These are phyloP conservation scores for Margaritifera margaritifera DNA, from an alignment of 2,888 invertebrate genomes.

Conservation along the genomic window DNA sequence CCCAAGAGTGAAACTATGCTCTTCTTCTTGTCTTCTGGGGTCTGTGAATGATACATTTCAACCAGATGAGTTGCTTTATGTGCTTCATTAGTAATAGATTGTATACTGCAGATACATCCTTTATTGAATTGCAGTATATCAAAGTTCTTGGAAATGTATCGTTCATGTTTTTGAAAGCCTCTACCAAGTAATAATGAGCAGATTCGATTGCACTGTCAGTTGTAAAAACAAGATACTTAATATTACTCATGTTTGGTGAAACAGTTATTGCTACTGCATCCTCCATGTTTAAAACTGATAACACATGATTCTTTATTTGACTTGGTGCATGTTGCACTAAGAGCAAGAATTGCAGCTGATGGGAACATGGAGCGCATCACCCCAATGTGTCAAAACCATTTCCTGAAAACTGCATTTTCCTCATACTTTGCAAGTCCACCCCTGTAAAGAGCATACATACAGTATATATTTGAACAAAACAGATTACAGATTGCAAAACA, in stretches of 20 bases:
- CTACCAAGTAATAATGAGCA: neutral
- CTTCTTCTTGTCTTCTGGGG: neutral
- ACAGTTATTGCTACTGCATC: neutral
- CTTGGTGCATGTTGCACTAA: neutral
- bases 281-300: neutral
- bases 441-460: neutral
- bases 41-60: neutral
- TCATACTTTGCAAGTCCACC: neutral
- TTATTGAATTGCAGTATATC: conserved; percentile 1
- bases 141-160: neutral
- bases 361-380: neutral
- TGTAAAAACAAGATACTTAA: neutral
- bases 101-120: neutral
- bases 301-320: neutral
- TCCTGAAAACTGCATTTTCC: neutral
- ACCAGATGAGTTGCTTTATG: neutral
- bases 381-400: neutral
- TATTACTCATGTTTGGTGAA: neutral
- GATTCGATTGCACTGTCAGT: neutral
- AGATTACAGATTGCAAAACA: too few species aligned
- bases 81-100: neutral
- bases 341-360: neutral
- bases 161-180: neutral
- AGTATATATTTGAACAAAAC: too few species aligned
- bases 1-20: neutral